Base-by-base conservation (phyloP, 1,140 invertebrate species). In the Drosophila parvula region DNA sequence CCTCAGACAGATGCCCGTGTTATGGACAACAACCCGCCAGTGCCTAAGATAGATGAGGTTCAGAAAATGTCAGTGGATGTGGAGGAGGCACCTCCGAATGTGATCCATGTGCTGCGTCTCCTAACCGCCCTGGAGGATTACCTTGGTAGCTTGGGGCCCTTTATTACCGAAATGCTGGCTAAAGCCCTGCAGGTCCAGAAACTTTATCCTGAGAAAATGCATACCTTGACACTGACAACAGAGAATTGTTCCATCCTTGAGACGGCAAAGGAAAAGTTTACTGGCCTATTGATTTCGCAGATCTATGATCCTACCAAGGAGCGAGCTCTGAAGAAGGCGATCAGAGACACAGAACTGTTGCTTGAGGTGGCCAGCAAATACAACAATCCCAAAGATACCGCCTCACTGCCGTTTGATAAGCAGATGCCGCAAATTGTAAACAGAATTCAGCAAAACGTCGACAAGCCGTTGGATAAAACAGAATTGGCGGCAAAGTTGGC, bases 101-200 rank as follows among this genome's bases (percentile, higher is more conserved):
- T 83, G 10, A 94, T 97, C 10, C 94, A 94, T 14, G 94, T 96
- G 8, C 91, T 97, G 18, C 92, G 96, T 14, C 90, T 96, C 18
- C 92, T 97, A 0, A 96, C 96, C 4, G 96, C 96, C 1, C 91
- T 97, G 1, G 96, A 97, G 91, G 94, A 94, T 70, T 95, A 96
- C 80, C 92, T 97, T 4, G 96, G 96, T 43, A 96, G 96, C 28
- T 91, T 97, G 1, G 96, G 96, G 0, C 96, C 96, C 0, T 95
- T 94, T 90, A 93, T 97, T 41, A 95, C 96, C 2, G 94, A 96
- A 22, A 86, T 97, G 50, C 85, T 97, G 5, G 94, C 95, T 0
- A 94, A 95, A 74, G 96, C 96, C 0, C 80, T 97, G 6, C 94
- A 95, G 14, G 93, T 96, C 79, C 96, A 97, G 73, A 94, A 93